Conservation (phyloP, 2,113 vertebrate species). For the Vombatus ursinus region DNA sequence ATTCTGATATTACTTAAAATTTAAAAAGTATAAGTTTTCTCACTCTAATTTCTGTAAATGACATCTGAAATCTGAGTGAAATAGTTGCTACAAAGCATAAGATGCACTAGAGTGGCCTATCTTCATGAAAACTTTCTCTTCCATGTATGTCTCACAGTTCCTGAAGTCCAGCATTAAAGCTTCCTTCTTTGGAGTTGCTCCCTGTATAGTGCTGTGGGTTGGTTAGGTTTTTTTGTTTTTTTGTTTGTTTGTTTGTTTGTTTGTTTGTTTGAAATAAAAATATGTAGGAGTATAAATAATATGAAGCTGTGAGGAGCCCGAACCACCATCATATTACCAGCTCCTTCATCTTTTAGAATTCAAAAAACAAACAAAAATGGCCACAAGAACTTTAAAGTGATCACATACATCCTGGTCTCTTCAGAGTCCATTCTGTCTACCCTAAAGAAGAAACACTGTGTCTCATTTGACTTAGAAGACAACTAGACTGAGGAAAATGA, state of each 20-base stretch:
- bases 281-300: background rate
- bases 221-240: too few species aligned
- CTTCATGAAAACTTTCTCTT: background rate
- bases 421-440: background rate
- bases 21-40: background rate
- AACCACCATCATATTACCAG: background rate
- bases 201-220: background rate
- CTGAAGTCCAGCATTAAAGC: background rate
- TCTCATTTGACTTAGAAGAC: background rate
- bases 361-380: background rate
- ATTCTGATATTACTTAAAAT: background rate
- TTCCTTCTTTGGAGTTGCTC: background rate
- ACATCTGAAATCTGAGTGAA: background rate
- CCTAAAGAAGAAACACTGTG: background rate
- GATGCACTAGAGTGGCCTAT: background rate
- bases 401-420: background rate
- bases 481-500: background rate
- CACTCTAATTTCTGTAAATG: background rate
- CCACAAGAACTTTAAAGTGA: background rate
- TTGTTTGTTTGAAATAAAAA: background rate
- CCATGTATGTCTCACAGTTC: background rate
- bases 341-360: background rate
- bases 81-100: background rate
- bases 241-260: too few species aligned
- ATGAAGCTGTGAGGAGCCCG: background rate